Base-by-base conservation (phyloP, 2,113 vertebrate species). In the Bujurquina vittata region DNA sequence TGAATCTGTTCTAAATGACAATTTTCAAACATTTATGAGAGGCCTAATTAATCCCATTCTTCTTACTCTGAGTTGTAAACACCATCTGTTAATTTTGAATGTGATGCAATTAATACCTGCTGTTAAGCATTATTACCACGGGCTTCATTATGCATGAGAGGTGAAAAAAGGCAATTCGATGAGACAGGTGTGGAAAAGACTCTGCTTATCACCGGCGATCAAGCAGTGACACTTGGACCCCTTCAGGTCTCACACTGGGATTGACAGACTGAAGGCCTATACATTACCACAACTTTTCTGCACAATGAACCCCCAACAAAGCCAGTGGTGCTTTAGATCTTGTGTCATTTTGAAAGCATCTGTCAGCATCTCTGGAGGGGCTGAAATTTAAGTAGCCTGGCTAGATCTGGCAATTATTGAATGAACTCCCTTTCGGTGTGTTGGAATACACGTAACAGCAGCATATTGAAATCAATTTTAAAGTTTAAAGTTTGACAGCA, bases 131-230 rank as follows among this genome's bases (percentile, higher is more conserved):
- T 91, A 84, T 89, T 57, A 84, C 35, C 57, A n/a, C 4, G 14
- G 7, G 22, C 54, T 92, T 29, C 72, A 94, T 94, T 90, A 95
- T 94, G 80, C 75, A 95, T 90, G 89, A 90, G 76, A 22, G 61
- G 61, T 84, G 83, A 87, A 69, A 79, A 72, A 82, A 60, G 75
- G 46, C 72, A 58, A 46, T 67, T 74, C 2, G 2, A 43, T 40
- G 58, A 75, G 56, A 59, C 73, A 5, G 37, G 57, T 26, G 61
- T 77, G 23, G 75, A 83, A 61, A 91, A 81, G 75, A 72, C 85
- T 60, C 56, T 54, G 52, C 85, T 89, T 87, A 43, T 75, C 31
- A 52, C 23, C 23, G 1, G 3, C 78, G 81, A 81, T 65, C 57
- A 57, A 8, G 20, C 58, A 15, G 59, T 79, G 67, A 91, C 84